Evolutionary conservation across 2,797 vertebrate genomes (phyloP).

Genomic region (Sebastes variabilis): DNA sequence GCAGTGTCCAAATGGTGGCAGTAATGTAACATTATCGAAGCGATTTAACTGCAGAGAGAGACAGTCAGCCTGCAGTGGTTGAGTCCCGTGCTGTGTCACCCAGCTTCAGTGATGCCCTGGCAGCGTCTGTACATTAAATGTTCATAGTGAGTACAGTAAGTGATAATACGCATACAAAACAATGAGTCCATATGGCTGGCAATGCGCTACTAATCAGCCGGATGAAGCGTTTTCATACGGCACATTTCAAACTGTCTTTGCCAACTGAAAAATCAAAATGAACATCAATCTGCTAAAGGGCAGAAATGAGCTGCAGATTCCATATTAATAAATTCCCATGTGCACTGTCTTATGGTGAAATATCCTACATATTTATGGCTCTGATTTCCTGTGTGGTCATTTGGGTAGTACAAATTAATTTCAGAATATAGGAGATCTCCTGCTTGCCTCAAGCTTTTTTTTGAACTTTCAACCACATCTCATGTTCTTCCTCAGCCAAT

Average conservation of each 20-base stretch:
- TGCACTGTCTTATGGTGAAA: not conserved
- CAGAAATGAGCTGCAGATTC: not conserved
- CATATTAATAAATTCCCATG: not conserved
- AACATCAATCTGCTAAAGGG: not conserved
- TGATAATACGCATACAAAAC: conserved; percentile 7
- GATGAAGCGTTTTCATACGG: not conserved
- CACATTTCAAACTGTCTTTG: not conserved
- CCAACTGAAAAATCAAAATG: not conserved
- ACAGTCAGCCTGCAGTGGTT: not conserved
- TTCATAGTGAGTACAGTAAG: conserved; percentile 13
- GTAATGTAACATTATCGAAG: conserved; percentile 44
- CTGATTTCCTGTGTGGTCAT: not conserved
- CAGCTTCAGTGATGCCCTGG: not conserved
- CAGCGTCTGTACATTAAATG: conserved; percentile 19
- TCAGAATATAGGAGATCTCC: not conserved
- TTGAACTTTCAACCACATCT: not conserved
- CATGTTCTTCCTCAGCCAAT: not conserved
- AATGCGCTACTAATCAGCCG: not conserved
- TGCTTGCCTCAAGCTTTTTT: not conserved
- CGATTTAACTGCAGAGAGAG: not conserved
- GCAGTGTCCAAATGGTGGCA: conserved; percentile 62
- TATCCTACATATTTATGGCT: not conserved
- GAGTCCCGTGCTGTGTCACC: not conserved
- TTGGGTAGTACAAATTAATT: not conserved
- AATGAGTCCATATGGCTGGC: not conserved